Evolutionary conservation across 1,140 invertebrate genomes (phyloP), one percentile per base, ranked within the genome.

Genomic region (Brachionus koreanus): DNA sequence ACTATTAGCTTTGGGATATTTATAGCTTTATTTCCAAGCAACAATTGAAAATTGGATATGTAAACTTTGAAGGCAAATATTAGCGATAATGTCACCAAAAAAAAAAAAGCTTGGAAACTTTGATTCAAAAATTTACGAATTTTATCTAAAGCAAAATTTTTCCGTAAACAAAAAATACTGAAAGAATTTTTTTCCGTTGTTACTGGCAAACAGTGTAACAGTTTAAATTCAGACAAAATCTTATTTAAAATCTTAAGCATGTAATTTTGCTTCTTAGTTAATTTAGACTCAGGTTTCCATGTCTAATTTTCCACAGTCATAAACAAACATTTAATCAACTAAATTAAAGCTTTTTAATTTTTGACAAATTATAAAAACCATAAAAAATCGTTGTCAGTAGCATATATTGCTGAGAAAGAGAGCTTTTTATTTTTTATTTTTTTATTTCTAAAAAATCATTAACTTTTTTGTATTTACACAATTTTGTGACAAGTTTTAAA

Each of bases 381-480:
- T 57, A 57, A 25, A 57, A 57, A 57, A 23, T 57, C 9, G 49
- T 57, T 57, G 49, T 19, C 49, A 57, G 49, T 57, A 57, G 19
- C 49, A 57, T 57, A 57, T 57, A 19, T 57, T 57, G 5, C 7
- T 57, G 49, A 25, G 49, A 57, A 57, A 25, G 19, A 57, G 49
- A 16, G 49, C 49, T 57, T 57, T 57, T 57, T 16, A 9, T 57
- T 57, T 16, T 19, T 19, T 57, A 23, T 57, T 57, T 16, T 13
- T 57, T 57, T 16, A 57, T 19, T 57, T 57, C 6, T 52, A 52
- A 52, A 13, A 52, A 52, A 57, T 57, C 19, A 57, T 65, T 65
- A 37, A 37, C 25, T 65, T 65, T 16, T 65, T 65, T 65, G 25
- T 65, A 74, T 43, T 46, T 74, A 46, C 42, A 74, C 37, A 74